These are phyloP conservation scores for Dynastes maya DNA, from an alignment of 2,888 invertebrate genomes.

Conservation along the genomic window DNA sequence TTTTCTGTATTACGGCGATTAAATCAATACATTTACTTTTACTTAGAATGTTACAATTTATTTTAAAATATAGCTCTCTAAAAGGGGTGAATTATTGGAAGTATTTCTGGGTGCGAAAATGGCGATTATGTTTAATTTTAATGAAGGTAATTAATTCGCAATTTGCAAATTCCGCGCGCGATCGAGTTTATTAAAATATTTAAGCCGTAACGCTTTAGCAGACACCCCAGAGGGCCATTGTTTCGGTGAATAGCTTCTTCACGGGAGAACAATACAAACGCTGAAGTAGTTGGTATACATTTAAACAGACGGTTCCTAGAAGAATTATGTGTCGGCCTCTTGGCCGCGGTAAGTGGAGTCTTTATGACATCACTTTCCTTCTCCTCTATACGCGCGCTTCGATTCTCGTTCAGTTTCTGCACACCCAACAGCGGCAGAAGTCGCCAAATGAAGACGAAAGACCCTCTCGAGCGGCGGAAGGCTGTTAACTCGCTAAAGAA, in stretches of 20 bases:
- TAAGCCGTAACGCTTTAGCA: slow-evolving; percentile 6
- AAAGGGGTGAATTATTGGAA: no score
- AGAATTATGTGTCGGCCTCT: slow-evolving; percentile 61
- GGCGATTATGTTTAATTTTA: slow-evolving; percentile 10
- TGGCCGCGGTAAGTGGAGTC: slow-evolving; percentile 60
- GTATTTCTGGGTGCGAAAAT: background rate
- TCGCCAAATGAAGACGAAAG: slow-evolving; percentile 62
- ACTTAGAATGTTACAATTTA: no score
- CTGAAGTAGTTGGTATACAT: slow-evolving; percentile 57
- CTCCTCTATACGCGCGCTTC: slow-evolving; percentile 53
- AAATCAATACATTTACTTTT: no score
- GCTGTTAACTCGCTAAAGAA: slow-evolving; percentile 55
- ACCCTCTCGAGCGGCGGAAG: slow-evolving; percentile 58
- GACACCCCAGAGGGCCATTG: slow-evolving; percentile 33
- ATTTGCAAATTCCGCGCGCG: slow-evolving; percentile 22
- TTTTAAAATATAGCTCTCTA: no score
- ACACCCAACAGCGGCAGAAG: slow-evolving; percentile 56
- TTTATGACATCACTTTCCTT: slow-evolving; percentile 62
- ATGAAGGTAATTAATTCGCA: slow-evolving; percentile 47
- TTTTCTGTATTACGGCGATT: no score
- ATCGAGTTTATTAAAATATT: slow-evolving; percentile 43
- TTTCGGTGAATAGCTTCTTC: slow-evolving; percentile 50
- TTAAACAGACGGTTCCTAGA: slow-evolving; percentile 61
- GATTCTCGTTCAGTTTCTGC: slow-evolving; percentile 46
- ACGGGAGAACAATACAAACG: slow-evolving; percentile 55